Evolutionary conservation across 2,113 vertebrate genomes (phyloP).

Genomic region (Craseonycteris thonglongyai): DNA sequence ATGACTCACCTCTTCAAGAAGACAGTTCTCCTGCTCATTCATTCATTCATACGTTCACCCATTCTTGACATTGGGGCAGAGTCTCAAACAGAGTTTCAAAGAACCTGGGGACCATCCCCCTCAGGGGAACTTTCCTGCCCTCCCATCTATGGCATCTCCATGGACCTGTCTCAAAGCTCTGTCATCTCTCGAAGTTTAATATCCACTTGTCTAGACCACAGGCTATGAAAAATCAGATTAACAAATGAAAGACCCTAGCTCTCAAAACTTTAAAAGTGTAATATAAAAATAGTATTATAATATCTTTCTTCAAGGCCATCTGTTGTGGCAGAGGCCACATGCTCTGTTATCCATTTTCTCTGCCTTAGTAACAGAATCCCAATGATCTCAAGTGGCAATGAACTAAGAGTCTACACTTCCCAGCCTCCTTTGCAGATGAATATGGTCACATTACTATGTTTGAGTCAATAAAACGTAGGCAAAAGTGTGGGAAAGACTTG

Average conservation of each 20-base stretch:
- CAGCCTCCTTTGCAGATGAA: neutral
- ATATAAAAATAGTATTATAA: neutral
- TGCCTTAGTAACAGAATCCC: neutral
- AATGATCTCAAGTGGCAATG: neutral
- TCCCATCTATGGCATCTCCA: neutral
- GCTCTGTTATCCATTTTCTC: neutral
- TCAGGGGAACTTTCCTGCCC: neutral
- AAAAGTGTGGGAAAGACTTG: neutral
- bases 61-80: neutral
- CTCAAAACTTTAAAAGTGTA: neutral
- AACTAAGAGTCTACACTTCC: neutral
- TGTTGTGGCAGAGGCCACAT: neutral
- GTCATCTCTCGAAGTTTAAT: neutral
- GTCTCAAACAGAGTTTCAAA: neutral
- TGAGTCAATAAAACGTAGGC: neutral
- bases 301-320: neutral
- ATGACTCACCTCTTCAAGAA: slow-evolving; percentile 51
- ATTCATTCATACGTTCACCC: slow-evolving; percentile 25
- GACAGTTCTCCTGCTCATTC: neutral
- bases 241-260: neutral
- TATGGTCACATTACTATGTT: neutral
- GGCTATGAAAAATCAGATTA: neutral
- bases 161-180: neutral
- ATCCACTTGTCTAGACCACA: neutral
- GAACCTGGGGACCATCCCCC: too few relatives aligned